Evolutionary conservation across 2,797 vertebrate genomes (phyloP).

Genomic region (Gymnopithys bicolor): DNA sequence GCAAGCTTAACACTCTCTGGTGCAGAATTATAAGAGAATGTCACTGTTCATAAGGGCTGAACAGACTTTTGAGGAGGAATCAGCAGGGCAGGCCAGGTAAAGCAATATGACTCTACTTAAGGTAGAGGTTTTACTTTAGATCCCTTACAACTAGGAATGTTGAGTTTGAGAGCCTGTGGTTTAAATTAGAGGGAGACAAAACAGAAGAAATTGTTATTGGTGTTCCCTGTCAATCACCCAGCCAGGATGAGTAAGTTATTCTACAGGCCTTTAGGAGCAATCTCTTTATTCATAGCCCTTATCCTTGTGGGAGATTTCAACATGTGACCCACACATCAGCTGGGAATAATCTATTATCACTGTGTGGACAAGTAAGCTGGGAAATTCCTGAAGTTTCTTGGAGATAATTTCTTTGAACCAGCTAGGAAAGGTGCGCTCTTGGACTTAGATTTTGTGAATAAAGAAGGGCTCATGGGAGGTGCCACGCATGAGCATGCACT

Average conservation of each 20-base stretch:
- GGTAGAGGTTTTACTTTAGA: not conserved
- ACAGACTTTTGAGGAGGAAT: not conserved
- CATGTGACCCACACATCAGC: not conserved
- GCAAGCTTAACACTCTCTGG: not conserved
- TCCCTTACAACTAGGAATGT: not conserved
- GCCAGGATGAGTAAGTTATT: not conserved
- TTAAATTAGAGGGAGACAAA: not conserved
- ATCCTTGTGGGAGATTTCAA: not conserved
- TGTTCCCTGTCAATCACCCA: not conserved
- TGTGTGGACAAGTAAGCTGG: not conserved
- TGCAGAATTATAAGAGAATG: not conserved
- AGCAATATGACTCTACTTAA: not conserved
- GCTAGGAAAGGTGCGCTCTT: not conserved
- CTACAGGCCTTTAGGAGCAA: not conserved
- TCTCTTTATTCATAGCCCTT: not conserved
- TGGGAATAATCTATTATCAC: not conserved
- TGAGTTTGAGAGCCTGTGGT: not conserved
- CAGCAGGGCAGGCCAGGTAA: accelerated
- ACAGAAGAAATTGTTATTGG: not conserved
- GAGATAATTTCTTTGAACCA: not conserved
- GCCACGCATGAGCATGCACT: not conserved
- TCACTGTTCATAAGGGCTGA: not conserved
- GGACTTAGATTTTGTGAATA: not conserved
- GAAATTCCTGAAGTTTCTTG: not conserved
- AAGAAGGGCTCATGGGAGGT: not conserved